Conservation (phyloP, 1,140 invertebrate species). For the Hycleus phaleratus region DNA sequence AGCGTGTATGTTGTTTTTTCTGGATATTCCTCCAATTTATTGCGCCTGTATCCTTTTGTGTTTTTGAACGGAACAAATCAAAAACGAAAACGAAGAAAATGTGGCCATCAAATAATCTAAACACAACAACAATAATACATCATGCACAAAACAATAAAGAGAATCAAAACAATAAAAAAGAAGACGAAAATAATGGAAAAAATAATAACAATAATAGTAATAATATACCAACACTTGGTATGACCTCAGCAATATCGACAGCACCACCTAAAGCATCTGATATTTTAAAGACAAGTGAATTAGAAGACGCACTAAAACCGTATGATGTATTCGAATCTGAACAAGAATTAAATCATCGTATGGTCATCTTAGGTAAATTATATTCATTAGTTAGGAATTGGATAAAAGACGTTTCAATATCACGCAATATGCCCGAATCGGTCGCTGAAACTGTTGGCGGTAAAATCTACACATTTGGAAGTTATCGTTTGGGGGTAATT, state of each 20-base stretch:
- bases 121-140: slow-evolving; percentile 13
- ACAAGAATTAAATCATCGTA: slow-evolving; percentile 81
- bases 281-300: slow-evolving; percentile 70
- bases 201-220: slow-evolving; percentile 23
- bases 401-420: slow-evolving; percentile 82
- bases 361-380: slow-evolving; percentile 75
- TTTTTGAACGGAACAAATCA: too few relatives aligned
- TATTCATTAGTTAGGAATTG: slow-evolving; percentile 86
- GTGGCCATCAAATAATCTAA: slow-evolving; percentile 21
- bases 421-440: slow-evolving; percentile 81
- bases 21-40: too few relatives aligned
- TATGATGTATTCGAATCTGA: slow-evolving; percentile 90
- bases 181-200: slow-evolving; percentile 25
- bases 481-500: slow-evolving; percentile 71
- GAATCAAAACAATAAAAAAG: slow-evolving; percentile 9
- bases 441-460: slow-evolving; percentile 86
- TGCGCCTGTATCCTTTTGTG: too few relatives aligned
- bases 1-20: too few relatives aligned
- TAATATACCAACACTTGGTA: slow-evolving; percentile 55
- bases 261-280: slow-evolving; percentile 82
- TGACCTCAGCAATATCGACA: slow-evolving; percentile 89
- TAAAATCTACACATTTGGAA: slow-evolving; percentile 99
- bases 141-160: slow-evolving; percentile 22
- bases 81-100: slow-evolving; percentile 13
- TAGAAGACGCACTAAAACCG: slow-evolving; percentile 75